phyloP scores from a whole-genome alignment of 92 coral and sea anemone genomes.

The Hydrozoanthus gracilis region DNA sequence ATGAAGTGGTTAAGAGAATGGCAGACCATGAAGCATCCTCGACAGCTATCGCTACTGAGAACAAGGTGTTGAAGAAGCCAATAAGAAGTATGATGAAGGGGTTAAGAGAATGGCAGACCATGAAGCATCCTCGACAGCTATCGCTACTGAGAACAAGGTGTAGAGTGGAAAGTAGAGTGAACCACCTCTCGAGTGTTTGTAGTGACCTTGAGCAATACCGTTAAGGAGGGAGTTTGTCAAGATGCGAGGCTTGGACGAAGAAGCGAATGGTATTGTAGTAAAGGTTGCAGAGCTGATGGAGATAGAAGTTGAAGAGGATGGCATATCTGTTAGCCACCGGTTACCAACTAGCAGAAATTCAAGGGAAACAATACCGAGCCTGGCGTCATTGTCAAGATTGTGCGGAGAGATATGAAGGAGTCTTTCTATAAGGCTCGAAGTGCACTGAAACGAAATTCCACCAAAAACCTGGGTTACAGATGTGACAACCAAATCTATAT shows the following conservation, averaged over 20 bases:
- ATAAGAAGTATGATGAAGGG: too few relatives aligned
- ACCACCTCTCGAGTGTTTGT: constrained; percentile 1
- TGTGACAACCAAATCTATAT: neutral
- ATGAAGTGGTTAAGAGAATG: too few relatives aligned
- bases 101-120: too few relatives aligned
- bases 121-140: too few relatives aligned
- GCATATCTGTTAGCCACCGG: neutral
- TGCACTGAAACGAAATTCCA: neutral
- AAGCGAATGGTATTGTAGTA: neutral
- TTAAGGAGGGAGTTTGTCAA: neutral
- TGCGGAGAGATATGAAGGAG: constrained; percentile 3
- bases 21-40: too few relatives aligned
- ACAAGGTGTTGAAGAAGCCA: too few relatives aligned
- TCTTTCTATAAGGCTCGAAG: neutral
- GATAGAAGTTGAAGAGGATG: neutral
- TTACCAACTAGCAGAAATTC: neutral
- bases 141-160: constrained; percentile 15
- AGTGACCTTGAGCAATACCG: neutral
- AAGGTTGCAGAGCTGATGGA: neutral
- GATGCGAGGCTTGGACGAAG: neutral
- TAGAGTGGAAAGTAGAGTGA: neutral
- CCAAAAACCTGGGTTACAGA: neutral
- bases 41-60: too few relatives aligned
- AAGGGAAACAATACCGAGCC: neutral
- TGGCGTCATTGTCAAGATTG: neutral